Percentiles rank a stretch among this genome's conserved stretches.
These are phyloP conservation scores for Parthenolecanium corni DNA, from an alignment of 2,888 invertebrate genomes.

Conservation along the genomic window DNA sequence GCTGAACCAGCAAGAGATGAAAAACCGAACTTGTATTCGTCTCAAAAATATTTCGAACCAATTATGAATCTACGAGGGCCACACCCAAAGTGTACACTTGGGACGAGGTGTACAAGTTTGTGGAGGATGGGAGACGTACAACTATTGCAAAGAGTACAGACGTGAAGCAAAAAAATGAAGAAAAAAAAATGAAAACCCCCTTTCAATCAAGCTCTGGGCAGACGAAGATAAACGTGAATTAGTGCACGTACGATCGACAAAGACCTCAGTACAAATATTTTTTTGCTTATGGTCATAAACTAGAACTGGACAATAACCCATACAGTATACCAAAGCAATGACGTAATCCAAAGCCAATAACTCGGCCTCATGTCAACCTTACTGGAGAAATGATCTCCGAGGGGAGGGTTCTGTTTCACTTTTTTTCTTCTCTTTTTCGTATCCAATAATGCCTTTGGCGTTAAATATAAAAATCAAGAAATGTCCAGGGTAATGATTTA, in stretches of 20 bases:
- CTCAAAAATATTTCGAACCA: conserved; percentile 27
- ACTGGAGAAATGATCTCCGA: conserved; percentile 25
- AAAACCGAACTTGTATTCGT: conserved; percentile 23
- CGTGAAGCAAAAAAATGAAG: background rate
- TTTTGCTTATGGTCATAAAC: conserved; percentile 26
- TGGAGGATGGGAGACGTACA: background rate
- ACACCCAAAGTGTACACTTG: conserved; percentile 15
- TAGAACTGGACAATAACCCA: conserved; percentile 23
- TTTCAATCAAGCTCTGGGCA: conserved; percentile 5
- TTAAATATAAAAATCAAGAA: conserved; percentile 22
- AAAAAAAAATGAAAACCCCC: conserved; percentile 21
- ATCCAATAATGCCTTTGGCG: conserved; percentile 22
- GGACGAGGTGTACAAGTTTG: background rate
- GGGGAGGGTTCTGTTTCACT: conserved; percentile 12
- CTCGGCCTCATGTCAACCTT: conserved; percentile 20
- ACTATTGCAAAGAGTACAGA: background rate
- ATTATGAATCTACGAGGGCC: conserved; percentile 25
- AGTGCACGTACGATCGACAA: background rate
- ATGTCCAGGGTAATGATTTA: conserved; percentile 29
- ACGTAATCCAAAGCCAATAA: conserved; percentile 11
- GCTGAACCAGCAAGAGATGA: too few species aligned
- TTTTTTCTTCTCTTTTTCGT: conserved; percentile 1
- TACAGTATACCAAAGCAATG: conserved; percentile 17
- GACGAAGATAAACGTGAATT: background rate
- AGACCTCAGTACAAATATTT: conserved; percentile 1